Base-by-base conservation (phyloP, 2,888 invertebrate genomes). In the Cheiracanthium punctorium region DNA sequence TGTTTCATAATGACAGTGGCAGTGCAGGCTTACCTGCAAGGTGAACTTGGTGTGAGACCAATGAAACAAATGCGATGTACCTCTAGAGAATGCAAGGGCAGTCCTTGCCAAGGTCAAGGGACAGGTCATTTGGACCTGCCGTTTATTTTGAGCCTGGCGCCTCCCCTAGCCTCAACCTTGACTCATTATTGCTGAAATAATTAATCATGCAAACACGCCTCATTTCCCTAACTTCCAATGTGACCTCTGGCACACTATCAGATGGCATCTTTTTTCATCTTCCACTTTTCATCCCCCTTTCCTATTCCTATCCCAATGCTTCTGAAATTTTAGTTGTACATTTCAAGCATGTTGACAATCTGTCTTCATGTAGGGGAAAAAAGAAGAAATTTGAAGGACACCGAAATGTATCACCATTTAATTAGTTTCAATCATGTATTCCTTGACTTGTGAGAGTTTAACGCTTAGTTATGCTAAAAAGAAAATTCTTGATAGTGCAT, bases 81-180 rank as follows among this genome's bases (percentile, higher is more conserved):
- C 71, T 80, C 71, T 48, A 28, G 77, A 70, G 77, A 70, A 80
- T 80, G 80, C 71, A 72, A 80, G 71, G 72, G 80, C 67, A 65
- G 80, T 74, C 48, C 73, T 73, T 73, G 24, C 24, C 73, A 80
- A 80, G 80, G 80, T 80, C 80, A 80, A 80, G 73, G 74, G 73
- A 80, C 67, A 69, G 41, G 73, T 80, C 80, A 67, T 73, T 48
- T 24, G 29, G 37, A 65, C 72, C 29, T 41, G 80, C 30, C 52
- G 70, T 58, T 12, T 67, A 29, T 32, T 41, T 70, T 64, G 29
- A 12, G 65, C n/a, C 72, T 73, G 80, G 80, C 80, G 80, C 80
- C 80, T 52, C 30, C n/a, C 72, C 2, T 80, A 33, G 73, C 67
- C 80, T 80, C 67, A 74, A 80, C 80, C 80, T 80, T 80, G 80